Conservation (phyloP, 2,888 invertebrate species). For the Oscheius sp. region DNA sequence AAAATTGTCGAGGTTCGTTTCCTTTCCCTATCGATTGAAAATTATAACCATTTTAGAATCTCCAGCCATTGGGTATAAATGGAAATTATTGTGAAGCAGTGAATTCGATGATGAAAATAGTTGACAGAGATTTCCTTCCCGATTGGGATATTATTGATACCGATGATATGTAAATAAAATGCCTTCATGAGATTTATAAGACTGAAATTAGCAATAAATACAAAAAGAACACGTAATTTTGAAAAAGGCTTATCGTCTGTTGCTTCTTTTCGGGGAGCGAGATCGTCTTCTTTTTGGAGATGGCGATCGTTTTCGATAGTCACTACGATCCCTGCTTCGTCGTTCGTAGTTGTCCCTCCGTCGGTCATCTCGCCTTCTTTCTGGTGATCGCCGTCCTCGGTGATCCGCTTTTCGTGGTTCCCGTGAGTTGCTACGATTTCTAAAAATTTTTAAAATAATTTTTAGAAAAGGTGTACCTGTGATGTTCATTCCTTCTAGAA, state of each 20-base stretch:
- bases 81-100: neutral
- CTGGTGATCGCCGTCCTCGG: neutral
- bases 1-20: conserved; percentile 10
- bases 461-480: too few relatives aligned
- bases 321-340: too few relatives aligned
- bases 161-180: neutral
- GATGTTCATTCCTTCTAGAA: too few relatives aligned
- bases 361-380: neutral
- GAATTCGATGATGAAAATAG: neutral
- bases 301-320: neutral
- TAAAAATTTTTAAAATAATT: too few relatives aligned
- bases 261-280: neutral
- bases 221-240: too few relatives aligned
- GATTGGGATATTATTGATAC: conserved; percentile 28
- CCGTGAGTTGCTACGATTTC: too few relatives aligned
- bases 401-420: too few relatives aligned
- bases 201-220: too few relatives aligned
- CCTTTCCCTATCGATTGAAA: too few relatives aligned
- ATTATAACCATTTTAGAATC: neutral
- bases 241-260: too few relatives aligned
- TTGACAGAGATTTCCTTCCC: neutral
- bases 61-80: neutral
- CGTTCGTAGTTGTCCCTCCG: too few relatives aligned
- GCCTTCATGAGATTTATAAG: too few relatives aligned
- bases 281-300: conserved; percentile 13